A percentile compares a stretch with the other conserved stretches of the same genome.
Conservation (phyloP, 2,797 vertebrate genomes). For the Stomatorhinus walkeri region DNA sequence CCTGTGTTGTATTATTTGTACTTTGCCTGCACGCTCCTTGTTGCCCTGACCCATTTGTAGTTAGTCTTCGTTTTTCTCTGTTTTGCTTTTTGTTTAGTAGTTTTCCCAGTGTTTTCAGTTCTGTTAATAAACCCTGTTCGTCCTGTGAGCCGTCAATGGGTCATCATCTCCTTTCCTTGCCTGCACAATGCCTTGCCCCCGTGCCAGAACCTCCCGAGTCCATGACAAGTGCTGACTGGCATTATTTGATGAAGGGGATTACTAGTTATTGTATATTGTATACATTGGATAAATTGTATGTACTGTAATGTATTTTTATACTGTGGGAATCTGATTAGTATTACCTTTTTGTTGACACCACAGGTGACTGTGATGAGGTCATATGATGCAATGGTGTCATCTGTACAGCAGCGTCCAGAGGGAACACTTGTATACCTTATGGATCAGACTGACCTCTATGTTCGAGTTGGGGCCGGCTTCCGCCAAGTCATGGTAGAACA, state of each 20-base stretch:
- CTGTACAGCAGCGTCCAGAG: conserved; percentile 62
- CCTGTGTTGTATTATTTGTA: not conserved
- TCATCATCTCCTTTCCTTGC: not conserved
- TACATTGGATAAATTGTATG: no score
- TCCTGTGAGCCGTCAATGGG: not conserved
- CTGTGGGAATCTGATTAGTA: not conserved
- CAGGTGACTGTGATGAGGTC: conserved; percentile 74
- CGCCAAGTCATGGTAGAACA: conserved; percentile 74
- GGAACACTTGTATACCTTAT: conserved; percentile 75
- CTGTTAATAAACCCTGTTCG: not conserved
- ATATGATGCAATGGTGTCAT: conserved; percentile 72
- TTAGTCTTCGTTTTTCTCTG: not conserved
- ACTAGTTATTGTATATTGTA: not conserved
- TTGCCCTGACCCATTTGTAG: not conserved
- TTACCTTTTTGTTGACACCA: not conserved
- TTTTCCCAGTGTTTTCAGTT: not conserved
- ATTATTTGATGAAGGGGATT: not conserved
- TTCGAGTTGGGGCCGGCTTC: conserved; percentile 75
- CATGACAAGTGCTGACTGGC: not conserved
- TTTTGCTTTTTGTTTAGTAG: not conserved
- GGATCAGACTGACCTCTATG: conserved; percentile 74
- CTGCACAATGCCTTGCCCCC: not conserved
- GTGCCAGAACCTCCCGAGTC: not conserved
- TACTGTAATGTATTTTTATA: not conserved
- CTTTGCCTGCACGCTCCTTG: not conserved